A percentile compares a stretch with the other conserved stretches of the same genome.
phyloP scores from a whole-genome alignment of 2,113 vertebrate genomes.

The Sander vitreus region DNA sequence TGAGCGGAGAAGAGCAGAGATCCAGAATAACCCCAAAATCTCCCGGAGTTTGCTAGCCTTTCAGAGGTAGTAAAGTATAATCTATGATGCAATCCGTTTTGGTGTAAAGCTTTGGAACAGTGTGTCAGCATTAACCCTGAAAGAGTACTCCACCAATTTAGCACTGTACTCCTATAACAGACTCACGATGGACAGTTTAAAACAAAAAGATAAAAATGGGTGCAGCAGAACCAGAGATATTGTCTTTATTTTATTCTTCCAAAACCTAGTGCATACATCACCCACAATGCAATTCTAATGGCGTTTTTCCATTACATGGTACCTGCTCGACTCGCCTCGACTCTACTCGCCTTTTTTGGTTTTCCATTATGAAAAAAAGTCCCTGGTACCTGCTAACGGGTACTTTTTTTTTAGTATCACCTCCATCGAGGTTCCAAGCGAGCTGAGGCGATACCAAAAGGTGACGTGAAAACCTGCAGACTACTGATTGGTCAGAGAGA shows the following conservation, averaged over 20 bases:
- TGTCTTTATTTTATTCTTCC: not conserved
- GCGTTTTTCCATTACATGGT: too few species aligned
- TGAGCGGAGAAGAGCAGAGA: conserved; percentile 86
- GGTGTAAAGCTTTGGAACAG: not conserved
- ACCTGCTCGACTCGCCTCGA: too few species aligned
- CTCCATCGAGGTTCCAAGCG: too few species aligned
- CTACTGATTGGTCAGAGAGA: too few species aligned
- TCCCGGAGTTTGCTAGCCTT: conserved; percentile 88
- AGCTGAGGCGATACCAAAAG: too few species aligned
- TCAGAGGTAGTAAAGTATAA: conserved; percentile 80
- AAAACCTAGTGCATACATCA: not conserved
- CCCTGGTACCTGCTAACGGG: too few species aligned
- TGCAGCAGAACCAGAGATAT: not conserved
- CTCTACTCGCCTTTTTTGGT: too few species aligned
- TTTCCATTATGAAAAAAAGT: too few species aligned
- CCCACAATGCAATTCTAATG: not conserved
- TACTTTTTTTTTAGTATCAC: too few species aligned
- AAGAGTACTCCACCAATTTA: too few species aligned
- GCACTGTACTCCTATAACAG: not conserved
- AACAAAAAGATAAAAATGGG: not conserved
- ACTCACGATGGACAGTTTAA: not conserved
- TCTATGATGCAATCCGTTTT: not conserved
- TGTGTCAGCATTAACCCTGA: not conserved
- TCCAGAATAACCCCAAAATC: conserved; percentile 86
- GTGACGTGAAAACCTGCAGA: too few species aligned